Evolutionary conservation across 2,113 vertebrate genomes (phyloP).

Genomic region (Bostrychus sinensis): DNA sequence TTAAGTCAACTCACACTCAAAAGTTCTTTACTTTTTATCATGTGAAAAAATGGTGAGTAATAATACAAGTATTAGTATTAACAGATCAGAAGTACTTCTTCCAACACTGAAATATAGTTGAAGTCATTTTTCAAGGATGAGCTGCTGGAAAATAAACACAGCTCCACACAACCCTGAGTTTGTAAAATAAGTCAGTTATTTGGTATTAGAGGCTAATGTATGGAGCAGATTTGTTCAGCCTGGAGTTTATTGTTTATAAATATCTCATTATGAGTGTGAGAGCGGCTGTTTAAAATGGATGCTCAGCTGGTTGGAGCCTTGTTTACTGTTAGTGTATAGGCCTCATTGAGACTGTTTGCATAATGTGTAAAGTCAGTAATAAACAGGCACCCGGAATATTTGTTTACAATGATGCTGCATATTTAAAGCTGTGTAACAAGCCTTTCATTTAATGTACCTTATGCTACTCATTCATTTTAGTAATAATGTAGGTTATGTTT

Average conservation of each 20-base stretch:
- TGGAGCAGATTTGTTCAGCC: slow-evolving; percentile 11
- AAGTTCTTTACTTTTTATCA: too few species aligned
- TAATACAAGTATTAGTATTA: too few species aligned
- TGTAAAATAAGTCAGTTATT: not conserved
- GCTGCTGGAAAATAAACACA: too few species aligned
- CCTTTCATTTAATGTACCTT: not conserved
- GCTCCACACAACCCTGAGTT: too few species aligned
- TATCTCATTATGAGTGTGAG: slow-evolving; percentile 7
- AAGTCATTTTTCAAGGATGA: too few species aligned
- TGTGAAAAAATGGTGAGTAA: too few species aligned
- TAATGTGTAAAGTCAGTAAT: not conserved
- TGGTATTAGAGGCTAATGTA: slow-evolving; percentile 28
- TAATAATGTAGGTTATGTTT: not conserved
- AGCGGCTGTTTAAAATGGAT: too few species aligned
- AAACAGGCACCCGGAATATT: not conserved
- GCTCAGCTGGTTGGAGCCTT: not conserved
- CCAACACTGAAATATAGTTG: too few species aligned
- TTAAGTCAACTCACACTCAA: too few species aligned
- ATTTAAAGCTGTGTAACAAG: not conserved
- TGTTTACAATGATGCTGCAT: not conserved
- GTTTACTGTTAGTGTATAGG: not conserved
- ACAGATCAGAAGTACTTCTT: too few species aligned
- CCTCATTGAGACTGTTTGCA: not conserved
- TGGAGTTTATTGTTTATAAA: slow-evolving; percentile 28
- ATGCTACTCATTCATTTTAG: not conserved